Evolutionary conservation across 2,888 invertebrate species (phyloP).

Genomic region (Lottia gigantea): DNA sequence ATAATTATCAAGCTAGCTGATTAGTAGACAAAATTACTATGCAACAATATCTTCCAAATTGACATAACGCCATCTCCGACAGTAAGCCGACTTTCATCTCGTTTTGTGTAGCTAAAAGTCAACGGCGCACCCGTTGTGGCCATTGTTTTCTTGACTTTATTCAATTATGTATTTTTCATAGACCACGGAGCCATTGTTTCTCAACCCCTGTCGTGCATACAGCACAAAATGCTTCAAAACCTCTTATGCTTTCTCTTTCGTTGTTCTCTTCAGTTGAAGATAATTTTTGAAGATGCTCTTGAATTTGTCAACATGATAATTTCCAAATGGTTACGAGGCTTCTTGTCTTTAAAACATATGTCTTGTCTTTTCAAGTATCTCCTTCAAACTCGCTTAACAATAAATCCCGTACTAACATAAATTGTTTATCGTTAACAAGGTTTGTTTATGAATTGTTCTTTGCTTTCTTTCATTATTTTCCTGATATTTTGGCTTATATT

Average conservation of each 20-base stretch:
- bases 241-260: background rate
- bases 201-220: background rate
- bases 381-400: too few relatives aligned
- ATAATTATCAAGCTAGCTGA: background rate
- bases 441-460: too few relatives aligned
- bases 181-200: background rate
- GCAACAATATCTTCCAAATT: background rate
- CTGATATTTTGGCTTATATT: too few relatives aligned
- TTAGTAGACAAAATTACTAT: conserved; percentile 1
- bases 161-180: conserved; percentile 6
- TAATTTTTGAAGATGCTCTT: conserved; percentile 1
- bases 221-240: background rate
- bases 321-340: background rate
- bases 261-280: background rate
- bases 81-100: conserved; percentile 5
- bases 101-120: background rate
- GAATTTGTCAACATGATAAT: background rate
- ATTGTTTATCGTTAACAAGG: too few relatives aligned
- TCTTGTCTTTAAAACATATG: too few relatives aligned
- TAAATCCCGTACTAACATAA: too few relatives aligned
- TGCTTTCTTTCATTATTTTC: too few relatives aligned
- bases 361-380: too few relatives aligned
- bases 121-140: background rate
- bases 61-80: background rate
- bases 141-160: background rate